These are phyloP conservation scores for Poeciliopsis presidionis DNA, from an alignment of 2,797 vertebrate species.

Conservation along the genomic window DNA sequence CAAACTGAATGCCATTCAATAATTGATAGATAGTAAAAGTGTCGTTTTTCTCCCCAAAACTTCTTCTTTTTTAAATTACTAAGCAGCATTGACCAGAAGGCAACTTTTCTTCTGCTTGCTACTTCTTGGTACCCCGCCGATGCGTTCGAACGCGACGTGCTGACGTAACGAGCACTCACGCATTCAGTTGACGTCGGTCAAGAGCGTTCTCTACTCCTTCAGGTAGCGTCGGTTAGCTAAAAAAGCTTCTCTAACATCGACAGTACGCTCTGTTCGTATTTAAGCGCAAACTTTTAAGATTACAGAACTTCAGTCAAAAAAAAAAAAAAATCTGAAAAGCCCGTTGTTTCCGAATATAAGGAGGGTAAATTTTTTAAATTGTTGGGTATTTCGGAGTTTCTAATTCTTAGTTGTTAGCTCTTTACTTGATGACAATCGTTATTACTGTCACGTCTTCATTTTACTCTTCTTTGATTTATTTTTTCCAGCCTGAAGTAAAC, in stretches of 20 bases:
- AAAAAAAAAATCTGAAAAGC: neutral
- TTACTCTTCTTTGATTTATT: neutral
- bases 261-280: neutral
- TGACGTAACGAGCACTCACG: conserved; percentile 35
- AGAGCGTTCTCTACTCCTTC: conserved; percentile 12
- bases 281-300: neutral
- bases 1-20: conserved; percentile 16
- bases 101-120: neutral
- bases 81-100: neutral
- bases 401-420: neutral
- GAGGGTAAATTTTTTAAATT: neutral
- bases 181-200: conserved; percentile 10
- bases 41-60: neutral
- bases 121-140: conserved; percentile 52
- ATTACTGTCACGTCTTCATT: neutral
- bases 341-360: neutral
- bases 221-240: neutral
- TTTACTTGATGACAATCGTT: neutral
- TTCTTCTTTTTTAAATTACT: neutral
- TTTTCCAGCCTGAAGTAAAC: neutral
- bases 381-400: neutral
- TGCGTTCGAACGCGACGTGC: conserved; percentile 74
- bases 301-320: neutral
- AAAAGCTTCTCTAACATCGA: neutral
- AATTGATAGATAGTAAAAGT: rapidly evolving